These are phyloP conservation scores for Falco berigora DNA, from an alignment of 2,797 vertebrate species.

Conservation along the genomic window DNA sequence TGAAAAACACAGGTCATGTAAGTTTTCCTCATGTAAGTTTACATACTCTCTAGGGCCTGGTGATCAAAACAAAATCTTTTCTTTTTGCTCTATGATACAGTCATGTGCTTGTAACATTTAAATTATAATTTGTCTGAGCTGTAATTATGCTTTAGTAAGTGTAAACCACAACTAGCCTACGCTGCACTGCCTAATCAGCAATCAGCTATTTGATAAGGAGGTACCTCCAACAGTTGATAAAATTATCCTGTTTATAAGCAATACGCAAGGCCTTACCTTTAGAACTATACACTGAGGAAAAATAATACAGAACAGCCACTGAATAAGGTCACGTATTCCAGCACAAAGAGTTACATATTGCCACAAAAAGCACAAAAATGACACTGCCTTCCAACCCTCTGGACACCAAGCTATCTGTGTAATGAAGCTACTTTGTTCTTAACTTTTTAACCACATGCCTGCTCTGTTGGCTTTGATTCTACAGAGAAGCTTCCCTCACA, in stretches of 20 bases:
- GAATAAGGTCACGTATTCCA: neutral
- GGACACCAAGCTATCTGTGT: neutral
- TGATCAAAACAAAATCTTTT: neutral
- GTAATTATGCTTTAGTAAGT: constrained; percentile 5
- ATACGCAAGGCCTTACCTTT: neutral
- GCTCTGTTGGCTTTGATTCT: neutral
- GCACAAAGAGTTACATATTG: neutral
- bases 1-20: neutral
- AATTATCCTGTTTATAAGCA: neutral
- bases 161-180: constrained; percentile 6
- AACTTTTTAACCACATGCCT: neutral
- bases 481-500: neutral
- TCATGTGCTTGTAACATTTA: neutral
- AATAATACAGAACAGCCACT: neutral
- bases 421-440: neutral
- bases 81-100: neutral
- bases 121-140: constrained; percentile 7
- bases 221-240: neutral
- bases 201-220: constrained; percentile 19
- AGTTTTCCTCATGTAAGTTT: neutral
- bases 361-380: neutral
- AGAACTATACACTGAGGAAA: neutral
- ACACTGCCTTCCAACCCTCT: neutral
- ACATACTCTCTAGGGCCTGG: neutral
- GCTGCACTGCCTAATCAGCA: constrained; percentile 13